Base-by-base conservation (phyloP, 2,888 invertebrate species). In the Nomada ruficornis region DNA sequence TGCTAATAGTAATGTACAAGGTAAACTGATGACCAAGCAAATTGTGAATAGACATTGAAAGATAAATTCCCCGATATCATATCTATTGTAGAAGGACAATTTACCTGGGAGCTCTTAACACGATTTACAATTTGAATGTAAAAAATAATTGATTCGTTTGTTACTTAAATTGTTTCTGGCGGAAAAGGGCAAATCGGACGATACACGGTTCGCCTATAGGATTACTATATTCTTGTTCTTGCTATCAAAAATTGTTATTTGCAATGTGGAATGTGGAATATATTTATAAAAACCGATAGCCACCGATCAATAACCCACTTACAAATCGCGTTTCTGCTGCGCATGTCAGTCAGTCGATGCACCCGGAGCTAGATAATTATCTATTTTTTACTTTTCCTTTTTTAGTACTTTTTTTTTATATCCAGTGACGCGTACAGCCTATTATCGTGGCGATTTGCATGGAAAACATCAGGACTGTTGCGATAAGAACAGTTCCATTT, bases 261-360 rank as follows among this genome's bases (percentile, higher is more conserved):
- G 26, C 26, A 57, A 69, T 55, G n/a, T 54, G 52, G 47, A 57
- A 69, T 55, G n/a, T 54, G 52, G 47, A 72, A 76, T 76, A 71
- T 82, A 82, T 82, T 82, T 82, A 82, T 80, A 78, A 84, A 84
- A 84, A 80, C 75, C 78, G 76, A 84, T 84, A 76, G 52, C 23
- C 62, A 65, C 29, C 68, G 85, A 86, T 88, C 88, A 88, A 88
- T 88, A 88, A 88, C 83, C 86, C 83, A 88, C 74, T 88, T 87
- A 83, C 77, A 83, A 88, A 86, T 85, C 80, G 75, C 71, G 75
- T 69, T 65, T 78, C 77, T 29, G 77, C 81, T 83, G 88, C 88
- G 88, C 88, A 88, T 84, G 83, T 59, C 84, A 73, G 67, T 64
- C 52, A 82, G 74, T 70, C 81, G 74, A 72, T 80, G 62, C 80